phyloP scores from a whole-genome alignment of 64 coral and sea anemone species.

The Montipora sp. region DNA sequence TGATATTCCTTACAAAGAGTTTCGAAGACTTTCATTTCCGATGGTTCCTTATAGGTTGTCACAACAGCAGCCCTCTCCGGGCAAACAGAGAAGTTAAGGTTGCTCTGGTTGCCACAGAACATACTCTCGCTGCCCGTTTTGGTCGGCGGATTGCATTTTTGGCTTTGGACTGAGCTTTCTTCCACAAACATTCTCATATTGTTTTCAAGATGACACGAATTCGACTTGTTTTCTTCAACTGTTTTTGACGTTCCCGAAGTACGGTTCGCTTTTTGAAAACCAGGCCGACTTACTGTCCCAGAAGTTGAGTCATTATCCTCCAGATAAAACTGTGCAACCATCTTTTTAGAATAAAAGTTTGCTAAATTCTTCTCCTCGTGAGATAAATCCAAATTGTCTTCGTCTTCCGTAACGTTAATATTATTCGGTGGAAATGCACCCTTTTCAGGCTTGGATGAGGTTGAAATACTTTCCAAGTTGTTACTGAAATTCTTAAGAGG shows the following conservation, averaged over 20 bases:
- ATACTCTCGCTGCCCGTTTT: too few species aligned
- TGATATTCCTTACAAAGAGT: conserved; percentile 51
- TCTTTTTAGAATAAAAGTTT: background rate
- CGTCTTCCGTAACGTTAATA: background rate
- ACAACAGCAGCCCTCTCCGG: too few species aligned
- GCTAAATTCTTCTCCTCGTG: background rate
- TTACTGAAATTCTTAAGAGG: background rate
- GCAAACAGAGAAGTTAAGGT: too few species aligned
- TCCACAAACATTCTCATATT: too few species aligned
- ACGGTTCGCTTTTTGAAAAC: background rate
- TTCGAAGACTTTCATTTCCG: conserved; percentile 42
- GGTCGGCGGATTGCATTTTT: too few species aligned
- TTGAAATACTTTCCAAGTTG: background rate
- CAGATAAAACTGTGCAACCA: background rate
- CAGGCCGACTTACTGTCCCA: background rate
- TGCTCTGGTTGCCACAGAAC: too few species aligned
- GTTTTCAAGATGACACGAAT: too few species aligned
- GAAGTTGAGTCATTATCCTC: background rate
- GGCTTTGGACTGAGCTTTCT: too few species aligned
- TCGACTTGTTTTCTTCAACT: background rate
- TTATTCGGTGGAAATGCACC: background rate
- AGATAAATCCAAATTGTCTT: background rate
- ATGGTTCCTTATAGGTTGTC: too few species aligned
- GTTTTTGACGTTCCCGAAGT: background rate
- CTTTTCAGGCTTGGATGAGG: background rate